Evolutionary conservation across 2,797 vertebrate species (phyloP), one percentile per base, ranked within the genome.

Genomic region (Odontamblyopus lacepedii): DNA sequence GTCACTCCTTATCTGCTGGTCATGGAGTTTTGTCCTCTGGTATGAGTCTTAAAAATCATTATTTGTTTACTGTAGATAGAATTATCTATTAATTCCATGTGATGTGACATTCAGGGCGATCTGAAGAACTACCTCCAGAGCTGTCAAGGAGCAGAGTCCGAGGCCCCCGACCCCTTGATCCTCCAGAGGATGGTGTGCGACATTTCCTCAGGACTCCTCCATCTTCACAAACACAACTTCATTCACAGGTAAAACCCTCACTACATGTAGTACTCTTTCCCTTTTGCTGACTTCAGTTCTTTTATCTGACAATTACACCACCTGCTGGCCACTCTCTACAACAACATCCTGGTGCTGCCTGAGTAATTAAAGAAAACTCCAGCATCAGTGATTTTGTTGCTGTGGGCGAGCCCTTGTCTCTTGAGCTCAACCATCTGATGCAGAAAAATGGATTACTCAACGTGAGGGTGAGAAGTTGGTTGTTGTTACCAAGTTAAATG

Each of bases 341-440:
- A 98, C 98, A 99, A 97, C 95, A 99, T 99, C 98, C 97, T 99
- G 98, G 95, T 98, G 97, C 98, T 99, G 98, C 95, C 95, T 95
- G 97, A 95, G 96, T 97, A 92, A 82, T 90, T 90, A 85, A 92
- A 56, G 72, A 85, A 94, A 89, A 97, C 98, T 99, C 98, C 98
- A 99, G 98, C 98, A 99, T 99, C 98, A 99, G 98, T 98, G 98
- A 99, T 99, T 99, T 99, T 99, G 98, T 99, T 99, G 97, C 96
- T 80, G 95, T 95, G 93, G 94, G 95, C 83, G 93, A 92, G 38
- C 94, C 83, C 69, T 76, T 89, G 11, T 73, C 79, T 57, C 81
- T 53, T 65, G 69, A 7, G 69, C 78, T 44, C 67, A 57, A 16
- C 35, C 68, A 38, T 70, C 69, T 18, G 63, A 69, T 72, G 78